Evolutionary conservation across 2,113 vertebrate genomes (phyloP).

Genomic region (Oncorhynchus nerka): DNA sequence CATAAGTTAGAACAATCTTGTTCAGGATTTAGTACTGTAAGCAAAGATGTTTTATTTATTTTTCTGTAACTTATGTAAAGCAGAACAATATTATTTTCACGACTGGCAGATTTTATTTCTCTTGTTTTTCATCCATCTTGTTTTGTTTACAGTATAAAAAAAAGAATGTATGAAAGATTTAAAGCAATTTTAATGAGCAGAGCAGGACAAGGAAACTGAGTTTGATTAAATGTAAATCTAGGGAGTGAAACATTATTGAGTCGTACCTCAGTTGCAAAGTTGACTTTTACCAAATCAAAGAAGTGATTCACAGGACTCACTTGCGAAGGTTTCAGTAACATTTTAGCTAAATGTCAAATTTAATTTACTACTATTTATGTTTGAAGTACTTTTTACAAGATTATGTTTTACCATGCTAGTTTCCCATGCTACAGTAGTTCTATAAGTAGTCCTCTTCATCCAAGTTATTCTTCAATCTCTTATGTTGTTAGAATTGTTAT

Average conservation of each 20-base stretch:
- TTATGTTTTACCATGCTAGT: not conserved
- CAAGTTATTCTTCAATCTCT: not conserved
- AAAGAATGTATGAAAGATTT: constrained; percentile 75
- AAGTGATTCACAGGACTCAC: constrained; percentile 45
- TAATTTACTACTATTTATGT: not conserved
- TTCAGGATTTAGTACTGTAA: constrained; percentile 80
- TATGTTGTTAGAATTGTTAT: not conserved
- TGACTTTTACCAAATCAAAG: constrained; percentile 70
- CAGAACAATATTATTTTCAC: constrained; percentile 75
- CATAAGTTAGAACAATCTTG: constrained; percentile 76
- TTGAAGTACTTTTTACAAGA: not conserved
- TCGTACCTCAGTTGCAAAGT: constrained; percentile 70
- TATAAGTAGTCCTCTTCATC: no score
- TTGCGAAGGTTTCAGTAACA: constrained; percentile 34
- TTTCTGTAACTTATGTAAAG: constrained; percentile 90
- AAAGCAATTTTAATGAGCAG: constrained; percentile 36
- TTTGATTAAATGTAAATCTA: not conserved
- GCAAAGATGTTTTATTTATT: constrained; percentile 72
- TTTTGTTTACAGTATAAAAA: constrained; percentile 66
- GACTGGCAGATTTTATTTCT: constrained; percentile 59
- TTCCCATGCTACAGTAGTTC: not conserved
- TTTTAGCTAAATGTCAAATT: not conserved
- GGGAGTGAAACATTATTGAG: constrained; percentile 51
- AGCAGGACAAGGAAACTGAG: not conserved
- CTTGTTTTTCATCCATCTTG: constrained; percentile 64